Percentiles rank a stretch among this genome's conserved stretches.
Evolutionary conservation across 2,888 invertebrate genomes (phyloP).

Genomic region (Harpagoxenus sublaevis): DNA sequence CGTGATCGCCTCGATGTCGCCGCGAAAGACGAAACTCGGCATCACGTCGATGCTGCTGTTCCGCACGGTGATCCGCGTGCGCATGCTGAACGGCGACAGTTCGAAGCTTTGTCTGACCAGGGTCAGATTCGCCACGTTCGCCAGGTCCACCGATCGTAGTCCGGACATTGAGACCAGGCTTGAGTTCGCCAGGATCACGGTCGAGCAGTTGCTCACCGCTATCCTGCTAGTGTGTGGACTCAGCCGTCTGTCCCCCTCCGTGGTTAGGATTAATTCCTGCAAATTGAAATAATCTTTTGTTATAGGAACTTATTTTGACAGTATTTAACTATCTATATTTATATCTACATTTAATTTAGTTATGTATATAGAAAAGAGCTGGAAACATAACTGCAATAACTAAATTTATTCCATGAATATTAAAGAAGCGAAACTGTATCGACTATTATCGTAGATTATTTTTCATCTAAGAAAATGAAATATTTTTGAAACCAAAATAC

Average conservation of each 20-base stretch:
- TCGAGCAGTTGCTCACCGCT: slow-evolving; percentile 89
- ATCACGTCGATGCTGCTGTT: slow-evolving; percentile 86
- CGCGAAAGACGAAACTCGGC: slow-evolving; percentile 89
- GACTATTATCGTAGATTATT: background rate
- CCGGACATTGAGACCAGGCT: slow-evolving; percentile 89
- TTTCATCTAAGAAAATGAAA: background rate
- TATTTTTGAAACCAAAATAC: background rate
- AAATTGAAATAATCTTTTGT: slow-evolving; percentile 62
- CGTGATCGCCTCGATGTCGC: slow-evolving; percentile 90
- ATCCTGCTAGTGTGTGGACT: slow-evolving; percentile 88
- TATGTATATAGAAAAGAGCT: background rate
- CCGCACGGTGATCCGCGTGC: slow-evolving; percentile 85
- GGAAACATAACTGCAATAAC: background rate
- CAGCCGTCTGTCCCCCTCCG: slow-evolving; percentile 87
- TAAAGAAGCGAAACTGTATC: too few species aligned
- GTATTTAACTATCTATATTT: background rate
- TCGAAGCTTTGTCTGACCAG: slow-evolving; percentile 87
- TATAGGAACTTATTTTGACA: background rate
- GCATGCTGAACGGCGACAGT: slow-evolving; percentile 76
- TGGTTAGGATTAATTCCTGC: slow-evolving; percentile 89
- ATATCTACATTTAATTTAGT: background rate
- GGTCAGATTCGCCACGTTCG: slow-evolving; percentile 89
- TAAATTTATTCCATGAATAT: background rate
- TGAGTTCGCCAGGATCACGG: slow-evolving; percentile 80
- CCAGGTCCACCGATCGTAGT: slow-evolving; percentile 89